Conservation (phyloP, 2,113 vertebrate genomes). For the Prinia subflava region DNA sequence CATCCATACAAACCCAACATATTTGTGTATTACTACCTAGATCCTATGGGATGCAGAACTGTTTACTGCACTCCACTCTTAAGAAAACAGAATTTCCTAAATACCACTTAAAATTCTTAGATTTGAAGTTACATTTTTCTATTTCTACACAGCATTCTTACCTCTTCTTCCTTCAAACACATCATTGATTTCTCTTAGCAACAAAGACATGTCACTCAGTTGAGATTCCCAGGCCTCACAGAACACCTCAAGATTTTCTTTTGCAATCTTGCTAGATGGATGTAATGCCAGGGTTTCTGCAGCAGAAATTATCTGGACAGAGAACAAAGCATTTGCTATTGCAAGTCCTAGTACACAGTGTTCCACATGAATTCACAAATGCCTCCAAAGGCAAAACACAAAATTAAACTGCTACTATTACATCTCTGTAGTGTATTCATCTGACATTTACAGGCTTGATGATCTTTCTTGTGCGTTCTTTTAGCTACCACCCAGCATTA, state of each 20-base stretch:
- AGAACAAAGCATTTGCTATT: neutral
- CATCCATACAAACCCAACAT: neutral
- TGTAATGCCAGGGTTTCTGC: constrained; percentile 94
- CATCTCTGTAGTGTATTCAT: neutral
- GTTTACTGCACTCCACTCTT: neutral
- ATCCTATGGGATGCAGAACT: neutral
- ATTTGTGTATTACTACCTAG: neutral
- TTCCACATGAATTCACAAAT: neutral
- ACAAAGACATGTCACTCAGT: constrained; percentile 88
- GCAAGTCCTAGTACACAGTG: neutral
- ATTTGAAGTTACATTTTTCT: neutral
- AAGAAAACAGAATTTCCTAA: neutral
- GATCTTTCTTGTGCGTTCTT: neutral
- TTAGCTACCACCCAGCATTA: neutral
- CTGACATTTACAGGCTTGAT: neutral
- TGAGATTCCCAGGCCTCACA: constrained; percentile 99
- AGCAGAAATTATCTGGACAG: constrained; percentile 90
- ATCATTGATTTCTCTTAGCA: constrained; percentile 92
- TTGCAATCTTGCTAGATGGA: constrained; percentile 97
- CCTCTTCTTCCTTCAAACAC: constrained; percentile 94
- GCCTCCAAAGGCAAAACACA: neutral
- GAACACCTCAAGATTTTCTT: constrained; percentile 98
- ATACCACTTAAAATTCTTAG: neutral
- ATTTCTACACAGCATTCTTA: constrained; percentile 61
- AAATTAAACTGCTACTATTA: neutral